A percentile compares a stretch with the other conserved stretches of the same genome.
Evolutionary conservation across 1,140 invertebrate species (phyloP).

Genomic region (Phenacoccus solenopsis): DNA sequence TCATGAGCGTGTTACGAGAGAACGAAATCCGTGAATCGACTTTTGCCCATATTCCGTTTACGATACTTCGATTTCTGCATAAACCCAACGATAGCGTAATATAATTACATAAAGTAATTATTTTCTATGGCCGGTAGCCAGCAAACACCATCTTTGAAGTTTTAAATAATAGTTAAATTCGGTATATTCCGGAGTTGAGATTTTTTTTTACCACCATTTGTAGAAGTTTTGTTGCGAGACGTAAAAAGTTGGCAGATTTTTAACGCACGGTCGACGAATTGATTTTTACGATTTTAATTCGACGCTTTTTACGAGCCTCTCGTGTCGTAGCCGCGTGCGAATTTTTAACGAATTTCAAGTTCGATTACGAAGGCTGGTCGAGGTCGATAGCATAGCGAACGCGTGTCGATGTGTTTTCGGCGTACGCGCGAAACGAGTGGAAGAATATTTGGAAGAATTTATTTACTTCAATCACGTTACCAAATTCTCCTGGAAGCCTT

Average conservation of each 20-base stretch:
- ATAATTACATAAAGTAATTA: conserved; percentile 5
- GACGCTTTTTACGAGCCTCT: background rate
- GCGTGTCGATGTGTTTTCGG: no score
- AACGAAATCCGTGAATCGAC: no score
- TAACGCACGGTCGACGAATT: background rate
- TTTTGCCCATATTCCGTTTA: no score
- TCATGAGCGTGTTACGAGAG: no score
- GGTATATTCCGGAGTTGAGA: background rate
- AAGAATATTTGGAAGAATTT: no score
- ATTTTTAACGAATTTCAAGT: background rate
- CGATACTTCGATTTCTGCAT: no score
- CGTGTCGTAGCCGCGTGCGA: background rate
- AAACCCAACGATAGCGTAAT: no score
- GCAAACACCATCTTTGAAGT: conserved; percentile 9
- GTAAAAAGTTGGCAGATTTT: background rate
- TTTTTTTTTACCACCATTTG: background rate
- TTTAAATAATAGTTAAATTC: background rate
- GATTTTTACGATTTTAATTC: background rate
- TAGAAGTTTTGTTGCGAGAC: background rate
- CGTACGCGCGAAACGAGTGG: no score
- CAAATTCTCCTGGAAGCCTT: no score
- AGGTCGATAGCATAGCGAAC: background rate
- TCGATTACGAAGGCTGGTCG: background rate
- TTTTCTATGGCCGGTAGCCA: background rate
- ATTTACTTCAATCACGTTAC: no score